Percentiles rank a stretch among this genome's conserved stretches.
Conservation (phyloP, 2,888 invertebrate genomes). For the Rhingia campestris region DNA sequence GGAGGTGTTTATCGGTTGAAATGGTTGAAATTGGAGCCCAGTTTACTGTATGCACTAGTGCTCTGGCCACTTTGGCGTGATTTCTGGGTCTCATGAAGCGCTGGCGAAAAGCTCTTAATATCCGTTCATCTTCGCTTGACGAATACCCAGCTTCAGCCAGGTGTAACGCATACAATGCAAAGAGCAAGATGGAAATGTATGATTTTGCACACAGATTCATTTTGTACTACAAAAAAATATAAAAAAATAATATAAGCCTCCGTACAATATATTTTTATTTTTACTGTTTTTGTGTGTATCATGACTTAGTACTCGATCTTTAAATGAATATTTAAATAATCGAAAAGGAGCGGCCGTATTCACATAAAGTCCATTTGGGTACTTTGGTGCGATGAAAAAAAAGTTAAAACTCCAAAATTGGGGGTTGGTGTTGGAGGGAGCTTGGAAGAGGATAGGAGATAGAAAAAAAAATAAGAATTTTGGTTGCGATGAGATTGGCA, state of each 20-base stretch:
- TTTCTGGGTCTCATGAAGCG: slow-evolving; percentile 75
- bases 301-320: no score
- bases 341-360: no score
- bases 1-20: slow-evolving; percentile 78
- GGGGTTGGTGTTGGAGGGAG: no score
- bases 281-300: no score
- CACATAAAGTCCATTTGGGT: no score
- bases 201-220: slow-evolving; percentile 18
- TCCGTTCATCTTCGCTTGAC: slow-evolving; percentile 76
- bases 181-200: slow-evolving; percentile 18
- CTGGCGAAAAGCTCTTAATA: slow-evolving; percentile 77
- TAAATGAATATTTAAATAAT: no score
- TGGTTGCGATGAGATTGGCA: no score
- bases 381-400: no score
- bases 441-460: no score
- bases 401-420: no score
- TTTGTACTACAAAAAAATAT: slow-evolving; percentile 15
- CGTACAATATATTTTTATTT: no score
- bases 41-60: slow-evolving; percentile 80
- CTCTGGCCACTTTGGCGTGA: slow-evolving; percentile 81
- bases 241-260: background rate
- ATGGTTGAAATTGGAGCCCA: slow-evolving; percentile 82
- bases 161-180: slow-evolving; percentile 27
- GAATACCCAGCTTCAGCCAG: slow-evolving; percentile 76
- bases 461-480: no score